Evolutionary conservation across 2,888 invertebrate species (phyloP).

Genomic region (Steromphala cineraria): DNA sequence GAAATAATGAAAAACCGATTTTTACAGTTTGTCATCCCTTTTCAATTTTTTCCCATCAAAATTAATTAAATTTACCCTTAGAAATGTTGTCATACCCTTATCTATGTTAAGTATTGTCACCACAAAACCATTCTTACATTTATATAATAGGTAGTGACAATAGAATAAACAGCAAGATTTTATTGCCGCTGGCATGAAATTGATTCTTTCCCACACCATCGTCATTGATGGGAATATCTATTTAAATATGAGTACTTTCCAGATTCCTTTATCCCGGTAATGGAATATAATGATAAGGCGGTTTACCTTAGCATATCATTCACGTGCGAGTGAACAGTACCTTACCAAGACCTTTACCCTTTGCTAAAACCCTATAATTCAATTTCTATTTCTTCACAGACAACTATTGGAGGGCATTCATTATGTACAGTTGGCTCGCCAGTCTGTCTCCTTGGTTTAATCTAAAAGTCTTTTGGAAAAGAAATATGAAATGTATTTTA

Average conservation of each 20-base stretch:
- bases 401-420: background rate
- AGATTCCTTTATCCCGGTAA: background rate
- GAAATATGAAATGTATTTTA: slow-evolving; percentile 1
- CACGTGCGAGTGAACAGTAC: background rate
- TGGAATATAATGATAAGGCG: background rate
- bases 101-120: no score
- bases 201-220: no score
- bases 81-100: no score
- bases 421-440: background rate
- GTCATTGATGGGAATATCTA: no score
- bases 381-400: background rate
- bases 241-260: background rate
- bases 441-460: background rate
- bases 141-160: no score
- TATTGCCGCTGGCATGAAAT: no score
- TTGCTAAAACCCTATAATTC: background rate
- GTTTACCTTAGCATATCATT: background rate
- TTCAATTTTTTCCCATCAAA: no score
- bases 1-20: no score
- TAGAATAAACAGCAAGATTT: no score
- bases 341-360: background rate
- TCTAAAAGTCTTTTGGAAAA: background rate
- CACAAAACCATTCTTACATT: no score
- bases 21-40: no score
- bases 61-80: no score